Percentiles rank a stretch among this genome's conserved stretches.
Conservation (phyloP, 2,113 vertebrate genomes). For the Melanocharis versteri region DNA sequence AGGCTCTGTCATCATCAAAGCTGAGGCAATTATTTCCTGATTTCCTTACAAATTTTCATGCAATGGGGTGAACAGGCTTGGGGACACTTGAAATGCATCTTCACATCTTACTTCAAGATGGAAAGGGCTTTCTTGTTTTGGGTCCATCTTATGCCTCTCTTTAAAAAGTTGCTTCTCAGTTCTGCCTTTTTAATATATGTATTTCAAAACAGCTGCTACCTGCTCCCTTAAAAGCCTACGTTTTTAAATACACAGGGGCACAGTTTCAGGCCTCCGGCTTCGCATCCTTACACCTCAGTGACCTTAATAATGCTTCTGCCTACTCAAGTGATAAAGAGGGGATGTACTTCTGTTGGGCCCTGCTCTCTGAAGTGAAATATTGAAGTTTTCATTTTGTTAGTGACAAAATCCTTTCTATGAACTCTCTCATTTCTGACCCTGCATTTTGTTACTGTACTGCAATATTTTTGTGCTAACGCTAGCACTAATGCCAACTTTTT, state of each 20-base stretch:
- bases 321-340: constrained; percentile 51
- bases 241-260: constrained; percentile 8
- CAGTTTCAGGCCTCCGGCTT: constrained; percentile 21
- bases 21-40: not conserved
- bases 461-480: not conserved
- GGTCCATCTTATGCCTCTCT: not conserved
- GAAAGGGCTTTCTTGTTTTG: not conserved
- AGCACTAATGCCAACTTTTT: not conserved
- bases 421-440: not conserved
- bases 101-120: not conserved
- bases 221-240: not conserved
- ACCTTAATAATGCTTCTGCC: constrained; percentile 53
- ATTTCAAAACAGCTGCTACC: constrained; percentile 20
- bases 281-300: constrained; percentile 35
- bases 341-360: not conserved
- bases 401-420: constrained; percentile 39
- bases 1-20: not conserved
- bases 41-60: not conserved
- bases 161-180: not conserved
- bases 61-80: not conserved
- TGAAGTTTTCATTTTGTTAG: constrained; percentile 36
- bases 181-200: not conserved
- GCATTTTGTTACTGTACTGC: not conserved
- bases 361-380: constrained; percentile 45
- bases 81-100: not conserved